Evolutionary conservation across 1,140 invertebrate genomes (phyloP).

Genomic region (Copidosoma floridanum): DNA sequence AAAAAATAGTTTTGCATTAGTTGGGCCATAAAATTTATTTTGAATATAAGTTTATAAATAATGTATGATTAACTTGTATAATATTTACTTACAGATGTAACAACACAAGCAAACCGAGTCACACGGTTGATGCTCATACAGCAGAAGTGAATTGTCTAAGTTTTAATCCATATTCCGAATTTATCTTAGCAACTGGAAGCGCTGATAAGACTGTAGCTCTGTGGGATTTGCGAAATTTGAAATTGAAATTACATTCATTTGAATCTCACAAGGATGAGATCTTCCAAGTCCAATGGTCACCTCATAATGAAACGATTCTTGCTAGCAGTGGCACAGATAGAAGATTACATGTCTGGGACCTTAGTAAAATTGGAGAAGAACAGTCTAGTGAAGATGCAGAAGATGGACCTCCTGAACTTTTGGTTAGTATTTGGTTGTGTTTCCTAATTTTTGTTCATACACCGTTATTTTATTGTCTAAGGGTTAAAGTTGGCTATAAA

Average conservation of each 20-base stretch:
- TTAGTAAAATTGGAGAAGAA: constrained; percentile 99
- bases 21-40: too few species aligned
- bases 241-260: constrained; percentile 97
- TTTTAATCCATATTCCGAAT: constrained; percentile 99
- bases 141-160: constrained; percentile 99
- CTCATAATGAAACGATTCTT: constrained; percentile 99
- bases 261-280: constrained; percentile 99
- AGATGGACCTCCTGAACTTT: constrained; percentile 96
- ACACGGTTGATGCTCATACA: constrained; percentile 98
- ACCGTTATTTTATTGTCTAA: too few species aligned
- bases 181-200: constrained; percentile 97
- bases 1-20: too few species aligned
- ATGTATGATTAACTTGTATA: too few species aligned
- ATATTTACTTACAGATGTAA: constrained; percentile 64
- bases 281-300: constrained; percentile 99
- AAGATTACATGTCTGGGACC: constrained; percentile 98
- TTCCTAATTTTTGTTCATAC: too few species aligned
- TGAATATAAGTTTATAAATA: too few species aligned
- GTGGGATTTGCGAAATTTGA: constrained; percentile 97
- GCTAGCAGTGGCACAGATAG: constrained; percentile 98
- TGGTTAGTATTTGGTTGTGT: constrained; percentile 49
- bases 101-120: constrained; percentile 95
- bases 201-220: constrained; percentile 94
- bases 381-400: constrained; percentile 99
- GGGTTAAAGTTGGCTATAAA: not conserved